Conservation (phyloP, 1,140 invertebrate species). For the Eriocheir sinensis region DNA sequence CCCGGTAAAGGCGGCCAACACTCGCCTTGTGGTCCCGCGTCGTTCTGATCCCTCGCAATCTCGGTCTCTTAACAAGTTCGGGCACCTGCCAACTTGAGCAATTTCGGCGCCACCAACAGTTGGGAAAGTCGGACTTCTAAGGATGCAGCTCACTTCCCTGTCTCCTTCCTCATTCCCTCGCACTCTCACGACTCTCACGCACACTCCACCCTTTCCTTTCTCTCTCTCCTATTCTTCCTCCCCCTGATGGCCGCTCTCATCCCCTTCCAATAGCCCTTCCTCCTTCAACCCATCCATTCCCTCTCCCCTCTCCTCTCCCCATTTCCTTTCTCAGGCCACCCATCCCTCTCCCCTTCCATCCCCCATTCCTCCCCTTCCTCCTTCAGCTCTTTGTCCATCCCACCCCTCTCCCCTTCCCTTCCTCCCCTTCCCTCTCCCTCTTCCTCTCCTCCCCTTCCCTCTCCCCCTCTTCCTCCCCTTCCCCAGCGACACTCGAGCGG, state of each 20-base stretch:
- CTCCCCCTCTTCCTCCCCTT: too few species aligned
- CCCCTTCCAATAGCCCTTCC: too few species aligned
- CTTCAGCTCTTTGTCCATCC: background rate
- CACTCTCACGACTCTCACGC: background rate
- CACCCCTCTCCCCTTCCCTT: background rate
- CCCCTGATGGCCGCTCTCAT: too few species aligned
- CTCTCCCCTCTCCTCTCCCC: too few species aligned
- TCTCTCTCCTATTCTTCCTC: too few species aligned
- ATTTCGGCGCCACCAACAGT: conserved; percentile 13
- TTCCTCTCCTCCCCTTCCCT: too few species aligned
- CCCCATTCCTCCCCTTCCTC: background rate
- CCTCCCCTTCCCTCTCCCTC: background rate
- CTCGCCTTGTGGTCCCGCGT: background rate
- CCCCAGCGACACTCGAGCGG: too few species aligned
- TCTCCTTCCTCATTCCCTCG: background rate
- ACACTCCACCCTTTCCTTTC: too few species aligned
- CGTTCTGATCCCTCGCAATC: conserved; percentile 12
- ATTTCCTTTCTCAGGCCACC: too few species aligned
- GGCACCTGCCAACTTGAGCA: background rate
- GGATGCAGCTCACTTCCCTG: background rate
- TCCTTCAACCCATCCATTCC: too few species aligned
- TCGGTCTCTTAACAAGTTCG: conserved; percentile 14
- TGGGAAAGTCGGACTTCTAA: conserved; percentile 8
- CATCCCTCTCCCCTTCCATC: too few species aligned
- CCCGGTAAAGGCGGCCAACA: too few species aligned